Percentiles rank a stretch among this genome's conserved stretches.
Conservation (phyloP, 2,797 vertebrate species). For the Psittacula echo region DNA sequence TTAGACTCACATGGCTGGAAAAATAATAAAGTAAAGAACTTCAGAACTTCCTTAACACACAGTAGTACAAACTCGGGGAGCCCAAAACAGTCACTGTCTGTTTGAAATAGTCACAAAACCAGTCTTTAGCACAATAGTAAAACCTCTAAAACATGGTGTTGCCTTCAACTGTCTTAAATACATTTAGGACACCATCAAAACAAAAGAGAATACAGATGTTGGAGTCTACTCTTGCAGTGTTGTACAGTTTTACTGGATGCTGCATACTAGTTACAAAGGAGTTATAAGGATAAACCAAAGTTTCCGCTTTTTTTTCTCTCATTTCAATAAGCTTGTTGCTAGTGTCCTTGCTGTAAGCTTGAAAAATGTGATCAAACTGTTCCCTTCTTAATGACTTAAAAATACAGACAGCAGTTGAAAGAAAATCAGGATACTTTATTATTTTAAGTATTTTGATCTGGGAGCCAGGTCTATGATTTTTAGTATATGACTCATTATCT, state of each 20-base stretch:
- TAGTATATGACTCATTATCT: background rate
- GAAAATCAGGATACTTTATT: background rate
- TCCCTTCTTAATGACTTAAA: background rate
- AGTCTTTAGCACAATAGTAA: background rate
- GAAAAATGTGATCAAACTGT: background rate
- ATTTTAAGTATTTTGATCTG: background rate
- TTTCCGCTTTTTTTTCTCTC: background rate
- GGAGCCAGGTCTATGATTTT: background rate
- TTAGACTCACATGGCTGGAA: background rate
- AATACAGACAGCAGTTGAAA: background rate
- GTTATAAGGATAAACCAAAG: background rate
- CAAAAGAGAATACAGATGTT: background rate
- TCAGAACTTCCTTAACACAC: background rate
- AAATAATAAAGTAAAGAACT: background rate
- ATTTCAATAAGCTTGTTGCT: background rate
- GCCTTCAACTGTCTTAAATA: background rate
- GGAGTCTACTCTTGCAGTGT: no score
- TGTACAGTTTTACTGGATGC: background rate
- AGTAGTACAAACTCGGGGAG: background rate
- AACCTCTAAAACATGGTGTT: background rate
- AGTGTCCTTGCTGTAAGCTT: background rate
- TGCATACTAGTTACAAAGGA: background rate
- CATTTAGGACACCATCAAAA: background rate
- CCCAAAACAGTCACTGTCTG: background rate
- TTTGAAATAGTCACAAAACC: no score